These are phyloP conservation scores for Chrysomela aeneicollis DNA, from an alignment of 2,888 invertebrate species.

Conservation along the genomic window DNA sequence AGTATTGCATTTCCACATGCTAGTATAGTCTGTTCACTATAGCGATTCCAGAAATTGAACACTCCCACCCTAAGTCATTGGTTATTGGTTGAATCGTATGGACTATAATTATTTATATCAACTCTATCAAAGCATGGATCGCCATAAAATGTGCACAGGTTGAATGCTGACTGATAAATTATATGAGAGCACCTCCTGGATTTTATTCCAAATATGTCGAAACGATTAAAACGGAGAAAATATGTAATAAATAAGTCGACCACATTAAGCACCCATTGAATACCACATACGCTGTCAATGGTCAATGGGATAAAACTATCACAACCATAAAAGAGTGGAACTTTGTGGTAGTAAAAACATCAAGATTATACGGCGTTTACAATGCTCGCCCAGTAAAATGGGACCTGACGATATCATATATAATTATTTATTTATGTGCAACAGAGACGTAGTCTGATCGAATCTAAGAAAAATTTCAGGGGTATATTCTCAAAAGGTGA, in stretches of 20 bases:
- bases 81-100: too few relatives aligned
- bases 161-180: slow-evolving; percentile 36
- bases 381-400: slow-evolving; percentile 10
- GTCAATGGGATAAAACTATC: slow-evolving; percentile 46
- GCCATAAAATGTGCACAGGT: slow-evolving; percentile 34
- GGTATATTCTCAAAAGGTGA: too few relatives aligned
- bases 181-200: slow-evolving; percentile 34
- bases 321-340: slow-evolving; percentile 36
- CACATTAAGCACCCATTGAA: slow-evolving; percentile 47
- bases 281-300: slow-evolving; percentile 42
- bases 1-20: too few relatives aligned
- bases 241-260: slow-evolving; percentile 46
- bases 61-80: too few relatives aligned
- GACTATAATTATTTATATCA: too few relatives aligned
- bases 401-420: not conserved
- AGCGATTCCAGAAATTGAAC: too few relatives aligned
- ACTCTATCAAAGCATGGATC: not conserved
- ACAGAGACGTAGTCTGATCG: not conserved
- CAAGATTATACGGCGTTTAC: slow-evolving; percentile 29
- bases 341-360: slow-evolving; percentile 37
- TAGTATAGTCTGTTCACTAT: too few relatives aligned
- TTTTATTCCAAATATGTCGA: slow-evolving; percentile 45
- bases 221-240: slow-evolving; percentile 45
- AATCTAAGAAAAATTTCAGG: too few relatives aligned
- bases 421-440: not conserved